phyloP scores from a whole-genome alignment of 2,797 vertebrate species.

The Pelochelys cantorii region DNA sequence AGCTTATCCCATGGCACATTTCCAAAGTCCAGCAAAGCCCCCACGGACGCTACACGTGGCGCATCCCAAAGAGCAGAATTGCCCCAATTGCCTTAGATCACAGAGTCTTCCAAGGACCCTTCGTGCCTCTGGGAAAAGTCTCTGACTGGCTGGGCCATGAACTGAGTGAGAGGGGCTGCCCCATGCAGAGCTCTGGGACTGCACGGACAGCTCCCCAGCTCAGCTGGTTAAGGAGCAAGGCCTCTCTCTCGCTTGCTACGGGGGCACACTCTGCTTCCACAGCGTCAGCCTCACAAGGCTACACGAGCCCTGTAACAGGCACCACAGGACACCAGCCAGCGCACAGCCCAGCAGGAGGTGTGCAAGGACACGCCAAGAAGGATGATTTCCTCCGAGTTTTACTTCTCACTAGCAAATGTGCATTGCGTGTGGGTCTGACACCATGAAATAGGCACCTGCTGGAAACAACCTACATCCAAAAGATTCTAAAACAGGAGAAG shows the following conservation, averaged over 20 bases:
- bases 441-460: slow-evolving; percentile 11
- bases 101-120: neutral
- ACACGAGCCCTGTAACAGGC: neutral
- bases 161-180: neutral
- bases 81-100: neutral
- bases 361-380: neutral
- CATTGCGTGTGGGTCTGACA: neutral
- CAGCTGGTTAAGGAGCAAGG: no score
- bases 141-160: neutral
- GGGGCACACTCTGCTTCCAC: no score
- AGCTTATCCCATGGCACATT: neutral
- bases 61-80: neutral
- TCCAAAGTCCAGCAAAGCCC: neutral
- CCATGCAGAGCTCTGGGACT: neutral
- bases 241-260: no score
- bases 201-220: no score
- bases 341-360: neutral
- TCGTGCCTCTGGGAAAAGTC: neutral
- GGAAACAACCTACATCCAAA: slow-evolving; percentile 33
- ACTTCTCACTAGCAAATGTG: neutral
- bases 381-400: no score
- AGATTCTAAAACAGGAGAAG: slow-evolving; percentile 32
- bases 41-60: neutral
- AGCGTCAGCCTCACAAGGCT: no score
- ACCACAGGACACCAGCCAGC: neutral